phyloP scores from a whole-genome alignment of 2,888 invertebrate genomes.

The Coleophora deauratella region DNA sequence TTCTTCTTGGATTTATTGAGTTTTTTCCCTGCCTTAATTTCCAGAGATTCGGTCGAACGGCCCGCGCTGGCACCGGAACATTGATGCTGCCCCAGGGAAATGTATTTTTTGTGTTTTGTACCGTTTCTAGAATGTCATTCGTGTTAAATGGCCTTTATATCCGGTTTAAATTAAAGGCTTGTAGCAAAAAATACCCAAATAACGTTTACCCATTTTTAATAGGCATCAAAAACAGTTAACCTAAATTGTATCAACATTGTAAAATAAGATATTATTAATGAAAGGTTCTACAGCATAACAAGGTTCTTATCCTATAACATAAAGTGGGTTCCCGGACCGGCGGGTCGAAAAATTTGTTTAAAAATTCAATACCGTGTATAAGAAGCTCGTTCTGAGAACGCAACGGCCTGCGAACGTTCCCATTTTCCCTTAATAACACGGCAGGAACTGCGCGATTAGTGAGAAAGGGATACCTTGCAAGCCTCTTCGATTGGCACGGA shows the following conservation, averaged over 20 bases:
- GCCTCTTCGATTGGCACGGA: constrained; percentile 37
- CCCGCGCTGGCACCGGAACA: constrained; percentile 62
- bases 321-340: constrained; percentile 45
- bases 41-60: constrained; percentile 69
- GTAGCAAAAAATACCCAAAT: too few species aligned
- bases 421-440: constrained; percentile 68
- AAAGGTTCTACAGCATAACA: constrained; percentile 52
- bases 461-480: constrained; percentile 42
- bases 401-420: constrained; percentile 67
- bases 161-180: not conserved
- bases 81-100: constrained; percentile 66
- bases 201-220: too few species aligned
- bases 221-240: not conserved
- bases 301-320: constrained; percentile 57
- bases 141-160: constrained; percentile 5
- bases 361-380: constrained; percentile 69
- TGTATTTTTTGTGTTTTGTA: constrained; percentile 58
- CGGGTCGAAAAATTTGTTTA: constrained; percentile 66
- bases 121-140: constrained; percentile 54
- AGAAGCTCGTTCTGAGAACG: constrained; percentile 63
- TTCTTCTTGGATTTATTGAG: constrained; percentile 66
- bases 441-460: constrained; percentile 69
- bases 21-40: constrained; percentile 66
- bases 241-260: constrained; percentile 11
- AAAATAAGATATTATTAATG: constrained; percentile 39